Evolutionary conservation across 2,888 invertebrate species (phyloP).

Genomic region (Chymomyza caudatula): DNA sequence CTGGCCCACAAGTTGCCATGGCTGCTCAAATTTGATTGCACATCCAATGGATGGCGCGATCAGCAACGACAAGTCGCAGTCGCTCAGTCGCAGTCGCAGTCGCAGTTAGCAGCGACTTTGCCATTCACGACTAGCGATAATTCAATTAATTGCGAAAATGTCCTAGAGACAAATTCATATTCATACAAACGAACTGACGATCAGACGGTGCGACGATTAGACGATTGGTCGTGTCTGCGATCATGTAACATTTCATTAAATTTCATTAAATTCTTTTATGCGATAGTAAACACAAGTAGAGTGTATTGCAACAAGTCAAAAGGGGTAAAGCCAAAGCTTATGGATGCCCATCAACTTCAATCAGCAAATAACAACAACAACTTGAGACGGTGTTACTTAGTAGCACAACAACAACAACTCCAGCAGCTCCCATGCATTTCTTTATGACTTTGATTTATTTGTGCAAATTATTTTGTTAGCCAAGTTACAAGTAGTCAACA

Average conservation of each 20-base stretch:
- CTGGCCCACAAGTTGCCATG: constrained; percentile 6
- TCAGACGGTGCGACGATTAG: constrained; percentile 14
- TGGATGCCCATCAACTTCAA: neutral
- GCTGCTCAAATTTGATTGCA: constrained; percentile 54
- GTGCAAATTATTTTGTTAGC: constrained; percentile 60
- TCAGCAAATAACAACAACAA: neutral
- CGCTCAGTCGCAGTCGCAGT: neutral
- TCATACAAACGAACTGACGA: constrained; percentile 47
- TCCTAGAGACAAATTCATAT: constrained; percentile 70
- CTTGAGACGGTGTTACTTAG: neutral
- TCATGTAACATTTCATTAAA: constrained; percentile 71
- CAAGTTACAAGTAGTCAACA: constrained; percentile 38
- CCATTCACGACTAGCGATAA: constrained; percentile 68
- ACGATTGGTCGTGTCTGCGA: constrained; percentile 50
- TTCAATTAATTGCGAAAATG: constrained; percentile 73
- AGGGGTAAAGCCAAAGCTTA: constrained; percentile 2
- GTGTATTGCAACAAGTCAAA: constrained; percentile 4
- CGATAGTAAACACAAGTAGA: constrained; percentile 54
- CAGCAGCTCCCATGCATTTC: constrained; percentile 31
- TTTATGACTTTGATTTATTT: constrained; percentile 70
- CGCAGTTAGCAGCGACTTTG: constrained; percentile 27
- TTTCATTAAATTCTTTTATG: constrained; percentile 73
- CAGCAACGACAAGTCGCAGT: neutral
- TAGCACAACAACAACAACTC: too few relatives aligned
- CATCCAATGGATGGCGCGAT: constrained; percentile 29